Conservation (phyloP, 2,797 vertebrate genomes). For the Mus minutoides region DNA sequence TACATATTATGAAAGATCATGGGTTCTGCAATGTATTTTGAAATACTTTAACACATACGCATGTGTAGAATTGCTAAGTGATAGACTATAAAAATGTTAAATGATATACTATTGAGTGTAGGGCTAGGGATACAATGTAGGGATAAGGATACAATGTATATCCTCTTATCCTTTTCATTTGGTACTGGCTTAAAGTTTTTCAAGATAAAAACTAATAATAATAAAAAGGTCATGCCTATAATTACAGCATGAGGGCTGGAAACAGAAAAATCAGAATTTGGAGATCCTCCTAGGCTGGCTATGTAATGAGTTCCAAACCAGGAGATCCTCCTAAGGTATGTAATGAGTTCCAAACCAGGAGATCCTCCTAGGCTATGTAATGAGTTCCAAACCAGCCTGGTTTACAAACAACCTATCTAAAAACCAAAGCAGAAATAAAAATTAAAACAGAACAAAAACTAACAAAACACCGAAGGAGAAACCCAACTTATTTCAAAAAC, state of each 20-base stretch:
- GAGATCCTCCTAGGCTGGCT: no score
- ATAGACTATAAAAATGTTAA: background rate
- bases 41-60: background rate
- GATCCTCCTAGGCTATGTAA: no score
- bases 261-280: background rate
- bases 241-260: no score
- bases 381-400: background rate
- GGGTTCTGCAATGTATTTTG: conserved; percentile 1
- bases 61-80: background rate
- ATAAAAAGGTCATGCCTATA: background rate
- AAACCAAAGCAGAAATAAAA: background rate
- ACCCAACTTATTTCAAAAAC: background rate
- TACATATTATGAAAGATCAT: background rate
- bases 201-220: background rate
- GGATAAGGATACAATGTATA: background rate
- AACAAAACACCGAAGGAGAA: background rate
- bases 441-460: background rate
- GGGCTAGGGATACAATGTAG: background rate
- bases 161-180: background rate
- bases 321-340: no score
- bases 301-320: background rate
- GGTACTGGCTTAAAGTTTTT: background rate
- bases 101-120: background rate
- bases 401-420: background rate
- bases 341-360: background rate